Evolutionary conservation across 2,113 vertebrate species (phyloP), one percentile per base, ranked within the genome.

Genomic region (Sprattus sprattus): DNA sequence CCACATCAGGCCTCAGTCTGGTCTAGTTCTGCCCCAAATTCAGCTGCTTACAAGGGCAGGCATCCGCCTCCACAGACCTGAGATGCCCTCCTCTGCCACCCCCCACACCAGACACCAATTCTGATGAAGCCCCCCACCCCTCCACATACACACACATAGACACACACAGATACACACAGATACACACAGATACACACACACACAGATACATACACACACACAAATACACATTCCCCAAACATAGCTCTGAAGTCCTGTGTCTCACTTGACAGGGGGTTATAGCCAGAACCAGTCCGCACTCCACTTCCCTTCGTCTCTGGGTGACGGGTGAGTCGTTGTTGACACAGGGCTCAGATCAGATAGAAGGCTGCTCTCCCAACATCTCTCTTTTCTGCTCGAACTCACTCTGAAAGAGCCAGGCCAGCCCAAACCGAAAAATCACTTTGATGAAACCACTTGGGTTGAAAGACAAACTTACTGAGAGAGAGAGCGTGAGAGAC

Each of bases 311-410:
- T 32, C 15, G 1, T 39, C 28, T 44, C 3, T 44, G 71, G 44
- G 71, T 78, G 25, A 78, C 20, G 71, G 71, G 3, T 15, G 32
- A 78, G 10, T 78, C 28, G 25, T 10, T 57, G 45, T 81, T 81
- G 82, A 84, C 83, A 84, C 82, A 49, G 50, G 81, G 44, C 49
- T 47, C 15, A 49, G 44, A 87, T 87, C 86, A 88, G 82, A 86
- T 84, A 84, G 82, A 82, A 86, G 20, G 10, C 15, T 85, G 80
- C 45, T 52, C 81, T 49, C 80, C 82, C 54, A 81, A 57, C 78
- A 78, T 83, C 45, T 78, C 78, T 84, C 57, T 85, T 13, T 39
- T 80, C 47, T 81, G 4, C 64, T 28, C 22, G n/a, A 32, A 22
- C 54, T 85, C 45, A 2, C 84, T 87, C 45, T 75, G 78, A 87